Percentiles rank a stretch among this genome's conserved stretches.
Conservation (phyloP, 1,140 invertebrate genomes). For the Dryas iulia region DNA sequence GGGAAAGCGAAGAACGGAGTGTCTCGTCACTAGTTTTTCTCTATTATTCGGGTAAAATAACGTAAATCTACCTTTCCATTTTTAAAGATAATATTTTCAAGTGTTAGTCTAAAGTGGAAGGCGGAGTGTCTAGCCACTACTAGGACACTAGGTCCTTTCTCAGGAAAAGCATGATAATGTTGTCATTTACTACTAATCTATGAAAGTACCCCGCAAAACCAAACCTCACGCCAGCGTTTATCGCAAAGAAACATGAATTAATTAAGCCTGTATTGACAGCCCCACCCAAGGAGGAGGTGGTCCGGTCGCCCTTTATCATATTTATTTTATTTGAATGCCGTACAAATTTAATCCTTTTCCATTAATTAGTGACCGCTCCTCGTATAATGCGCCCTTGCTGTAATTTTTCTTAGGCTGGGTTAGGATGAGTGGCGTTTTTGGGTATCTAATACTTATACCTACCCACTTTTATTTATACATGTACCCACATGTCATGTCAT, state of each 20-base stretch:
- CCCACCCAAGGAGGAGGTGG: constrained; percentile 58
- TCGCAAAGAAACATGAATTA: constrained; percentile 1
- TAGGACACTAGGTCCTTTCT: no score
- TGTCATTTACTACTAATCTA: neutral
- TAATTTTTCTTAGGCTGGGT: constrained; percentile 71
- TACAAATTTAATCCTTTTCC: constrained; percentile 79
- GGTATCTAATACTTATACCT: neutral
- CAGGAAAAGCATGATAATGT: no score
- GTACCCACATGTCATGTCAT: neutral
- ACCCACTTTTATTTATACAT: neutral
- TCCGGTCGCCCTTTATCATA: constrained; percentile 68
- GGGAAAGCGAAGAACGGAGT: no score
- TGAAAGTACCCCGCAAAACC: neutral
- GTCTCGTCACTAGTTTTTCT: no score
- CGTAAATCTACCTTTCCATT: no score
- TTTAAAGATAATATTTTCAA: no score
- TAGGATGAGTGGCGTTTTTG: constrained; percentile 24
- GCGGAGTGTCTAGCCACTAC: no score
- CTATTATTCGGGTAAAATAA: no score
- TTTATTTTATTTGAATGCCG: constrained; percentile 79
- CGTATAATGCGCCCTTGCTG: constrained; percentile 63
- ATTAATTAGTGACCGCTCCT: constrained; percentile 77
- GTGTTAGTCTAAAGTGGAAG: no score
- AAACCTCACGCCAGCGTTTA: neutral
- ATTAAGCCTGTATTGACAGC: constrained; percentile 25